Evolutionary conservation across 1,140 invertebrate species (phyloP), one percentile per base, ranked within the genome.

Genomic region (Heliconius melpomene): DNA sequence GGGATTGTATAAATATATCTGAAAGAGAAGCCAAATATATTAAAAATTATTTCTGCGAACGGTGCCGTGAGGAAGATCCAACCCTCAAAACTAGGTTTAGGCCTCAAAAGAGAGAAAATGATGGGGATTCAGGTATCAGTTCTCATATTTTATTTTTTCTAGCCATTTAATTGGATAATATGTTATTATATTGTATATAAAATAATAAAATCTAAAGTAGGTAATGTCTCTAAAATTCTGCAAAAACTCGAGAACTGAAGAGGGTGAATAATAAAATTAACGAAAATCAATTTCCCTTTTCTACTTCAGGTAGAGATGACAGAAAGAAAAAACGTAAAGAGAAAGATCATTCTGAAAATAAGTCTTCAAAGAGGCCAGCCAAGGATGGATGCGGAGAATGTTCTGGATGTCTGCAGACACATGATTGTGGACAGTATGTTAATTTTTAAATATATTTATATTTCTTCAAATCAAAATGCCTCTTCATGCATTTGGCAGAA

Each of bases 1-100:
- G 98, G 13, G 98, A 99, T 88, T 99, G 99, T 92, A 99, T 99
- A 86, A 98, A 98, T 84, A 98, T 99, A 79, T 98, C 98, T 13
- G 97, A 99, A 90, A 96, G 97, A 84, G 98, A 99, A 91, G 97
- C 99, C 0, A 98, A 98, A 88, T 96, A 97, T 80, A 99, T 99
- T 75, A 98, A 98, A 89, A 97, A 98, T 85, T 99, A 98, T 88
- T 99, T 97, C 92, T 99, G 99, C 94, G 95, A 97, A 84, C 95
- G 96, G n/a, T 98, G 97, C 87, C 94, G 96, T 87, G 97, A 97
- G 86, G 97, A 98, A 89, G 98, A 99, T 95, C 96, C 98, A 0
- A 96, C 95, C 13, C 92, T 99, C 16, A 95, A 97, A 88, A 98
- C 98, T 16, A 95, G 97, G 72, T 98, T 97, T 88, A 97, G 97